phyloP scores from a whole-genome alignment of 2,113 vertebrate species.

The Galeopterus variegatus region DNA sequence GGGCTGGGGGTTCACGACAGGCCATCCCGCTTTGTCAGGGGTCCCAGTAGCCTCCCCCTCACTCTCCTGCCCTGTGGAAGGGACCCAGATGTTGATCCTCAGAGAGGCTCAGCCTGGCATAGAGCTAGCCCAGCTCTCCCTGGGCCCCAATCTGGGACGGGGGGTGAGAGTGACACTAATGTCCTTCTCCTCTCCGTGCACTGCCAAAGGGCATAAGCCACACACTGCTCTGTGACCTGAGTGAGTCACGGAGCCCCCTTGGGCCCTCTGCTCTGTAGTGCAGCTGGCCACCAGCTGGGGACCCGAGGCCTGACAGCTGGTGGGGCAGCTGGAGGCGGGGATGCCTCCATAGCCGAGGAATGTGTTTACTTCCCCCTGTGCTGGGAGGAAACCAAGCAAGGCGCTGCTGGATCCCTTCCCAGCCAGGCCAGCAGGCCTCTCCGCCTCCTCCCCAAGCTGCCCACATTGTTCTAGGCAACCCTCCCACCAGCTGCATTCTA shows the following conservation, averaged over 20 bases:
- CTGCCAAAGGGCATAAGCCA: neutral
- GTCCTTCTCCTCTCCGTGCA: neutral
- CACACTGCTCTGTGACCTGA: neutral
- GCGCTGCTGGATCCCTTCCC: neutral
- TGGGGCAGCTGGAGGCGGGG: neutral
- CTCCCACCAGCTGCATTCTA: neutral
- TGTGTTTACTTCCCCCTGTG: conserved; percentile 8
- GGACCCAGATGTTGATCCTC: no score
- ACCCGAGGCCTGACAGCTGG: neutral
- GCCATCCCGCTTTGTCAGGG: neutral
- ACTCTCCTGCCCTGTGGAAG: neutral
- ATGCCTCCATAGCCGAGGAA: neutral
- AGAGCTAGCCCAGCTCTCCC: neutral
- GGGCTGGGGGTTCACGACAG: rapidly evolving
- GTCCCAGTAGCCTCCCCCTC: neutral
- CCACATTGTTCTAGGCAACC: neutral
- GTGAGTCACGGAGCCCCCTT: neutral
- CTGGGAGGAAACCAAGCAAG: neutral
- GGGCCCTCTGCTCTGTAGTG: neutral
- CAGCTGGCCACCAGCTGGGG: neutral
- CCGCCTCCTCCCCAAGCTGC: neutral
- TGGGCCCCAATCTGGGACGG: no score
- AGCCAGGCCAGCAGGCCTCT: neutral
- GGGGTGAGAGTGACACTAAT: no score
- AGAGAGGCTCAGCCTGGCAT: neutral